phyloP scores from a whole-genome alignment of 2,113 vertebrate genomes.

The Salvelinus sp. region DNA sequence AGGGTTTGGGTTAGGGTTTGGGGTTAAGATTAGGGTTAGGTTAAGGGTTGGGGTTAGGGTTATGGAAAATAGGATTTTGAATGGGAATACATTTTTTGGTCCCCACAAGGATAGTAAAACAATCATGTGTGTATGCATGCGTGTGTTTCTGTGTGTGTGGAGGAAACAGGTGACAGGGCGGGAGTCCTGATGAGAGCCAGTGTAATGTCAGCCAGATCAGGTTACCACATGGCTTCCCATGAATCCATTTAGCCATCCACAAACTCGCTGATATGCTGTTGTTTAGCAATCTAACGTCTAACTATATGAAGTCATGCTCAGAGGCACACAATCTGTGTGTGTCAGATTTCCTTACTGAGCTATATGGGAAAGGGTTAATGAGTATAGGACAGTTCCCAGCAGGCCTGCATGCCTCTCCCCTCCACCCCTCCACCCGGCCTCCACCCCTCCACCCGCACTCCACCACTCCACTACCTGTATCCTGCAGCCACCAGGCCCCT shows the following conservation, averaged over 20 bases:
- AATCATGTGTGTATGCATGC: slow-evolving; percentile 19
- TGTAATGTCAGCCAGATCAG: slow-evolving; percentile 51
- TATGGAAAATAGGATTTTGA: neutral
- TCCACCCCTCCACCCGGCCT: slow-evolving; percentile 41
- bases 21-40: no score
- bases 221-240: slow-evolving; percentile 36
- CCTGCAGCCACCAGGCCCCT: slow-evolving; percentile 26
- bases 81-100: no score
- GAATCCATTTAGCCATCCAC: slow-evolving; percentile 52
- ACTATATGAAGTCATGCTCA: slow-evolving; percentile 51
- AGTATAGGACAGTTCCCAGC: slow-evolving; percentile 46
- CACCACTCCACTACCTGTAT: neutral
- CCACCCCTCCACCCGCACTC: slow-evolving; percentile 41
- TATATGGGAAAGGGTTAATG: slow-evolving; percentile 53
- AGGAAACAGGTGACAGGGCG: slow-evolving; percentile 37
- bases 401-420: slow-evolving; percentile 23
- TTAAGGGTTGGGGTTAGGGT: no score
- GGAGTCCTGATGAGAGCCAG: slow-evolving; percentile 55
- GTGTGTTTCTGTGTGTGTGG: slow-evolving; percentile 7
- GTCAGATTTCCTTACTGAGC: slow-evolving; percentile 42
- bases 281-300: slow-evolving; percentile 53
- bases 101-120: slow-evolving; percentile 3
- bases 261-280: slow-evolving; percentile 36
- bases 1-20: no score
- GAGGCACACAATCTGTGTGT: slow-evolving; percentile 49